Evolutionary conservation across 2,888 invertebrate genomes (phyloP).

Genomic region (Agelastica alni): DNA sequence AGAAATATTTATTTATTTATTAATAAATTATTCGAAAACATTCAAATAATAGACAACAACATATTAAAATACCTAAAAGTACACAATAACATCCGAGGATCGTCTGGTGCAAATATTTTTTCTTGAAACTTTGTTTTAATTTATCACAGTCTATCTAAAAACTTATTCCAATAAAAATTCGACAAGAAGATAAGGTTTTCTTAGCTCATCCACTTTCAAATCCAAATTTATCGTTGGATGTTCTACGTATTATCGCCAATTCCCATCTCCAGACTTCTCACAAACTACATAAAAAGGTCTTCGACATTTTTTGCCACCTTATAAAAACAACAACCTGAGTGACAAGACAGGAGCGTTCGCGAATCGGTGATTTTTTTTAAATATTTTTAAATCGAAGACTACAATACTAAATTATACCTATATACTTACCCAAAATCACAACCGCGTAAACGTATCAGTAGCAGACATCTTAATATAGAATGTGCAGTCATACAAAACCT

Average conservation of each 20-base stretch:
- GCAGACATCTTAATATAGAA: too few relatives aligned
- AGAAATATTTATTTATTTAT: too few relatives aligned
- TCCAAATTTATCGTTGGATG: slow-evolving; percentile 16
- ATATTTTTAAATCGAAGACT: too few relatives aligned
- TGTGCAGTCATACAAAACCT: too few relatives aligned
- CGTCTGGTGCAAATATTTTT: not conserved
- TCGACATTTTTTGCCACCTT: slow-evolving; percentile 13
- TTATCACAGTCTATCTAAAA: not conserved
- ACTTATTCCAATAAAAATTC: slow-evolving; percentile 14
- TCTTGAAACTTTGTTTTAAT: not conserved
- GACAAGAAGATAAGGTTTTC: not conserved
- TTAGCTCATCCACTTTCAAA: slow-evolving; percentile 3
- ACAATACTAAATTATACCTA: too few relatives aligned
- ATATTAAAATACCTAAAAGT: not conserved
- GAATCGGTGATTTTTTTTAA: too few relatives aligned
- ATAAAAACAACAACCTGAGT: slow-evolving; percentile 17
- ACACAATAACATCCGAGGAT: not conserved
- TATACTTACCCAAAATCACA: too few relatives aligned
- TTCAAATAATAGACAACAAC: not conserved
- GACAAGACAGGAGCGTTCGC: not conserved
- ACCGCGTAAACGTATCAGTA: too few relatives aligned
- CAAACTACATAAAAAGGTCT: slow-evolving; percentile 7
- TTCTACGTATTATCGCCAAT: slow-evolving; percentile 12
- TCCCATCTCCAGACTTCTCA: slow-evolving; percentile 19
- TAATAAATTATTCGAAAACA: too few relatives aligned